Evolutionary conservation across 2,113 vertebrate genomes (phyloP).

Genomic region (Anthoscopus minutus): DNA sequence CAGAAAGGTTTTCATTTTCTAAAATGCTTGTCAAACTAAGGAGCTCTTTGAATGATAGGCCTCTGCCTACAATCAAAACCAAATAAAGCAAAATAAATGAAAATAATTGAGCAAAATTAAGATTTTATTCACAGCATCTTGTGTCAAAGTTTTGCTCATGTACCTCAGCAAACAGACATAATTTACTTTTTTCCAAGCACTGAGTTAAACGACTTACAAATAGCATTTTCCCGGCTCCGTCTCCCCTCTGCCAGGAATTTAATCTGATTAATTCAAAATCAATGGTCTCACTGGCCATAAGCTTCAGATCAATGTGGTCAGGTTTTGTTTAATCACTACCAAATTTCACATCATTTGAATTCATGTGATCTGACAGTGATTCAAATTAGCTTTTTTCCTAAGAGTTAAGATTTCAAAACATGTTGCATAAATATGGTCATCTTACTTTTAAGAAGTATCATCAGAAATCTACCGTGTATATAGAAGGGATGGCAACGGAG

Average conservation of each 20-base stretch:
- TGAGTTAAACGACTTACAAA: not conserved
- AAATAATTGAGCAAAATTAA: not conserved
- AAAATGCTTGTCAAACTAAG: not conserved
- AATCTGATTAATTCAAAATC: not conserved
- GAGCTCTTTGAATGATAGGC: not conserved
- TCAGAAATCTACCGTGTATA: not conserved
- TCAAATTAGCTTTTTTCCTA: not conserved
- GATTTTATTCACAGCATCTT: not conserved
- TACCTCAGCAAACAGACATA: not conserved
- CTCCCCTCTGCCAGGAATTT: not conserved
- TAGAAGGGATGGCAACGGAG: not conserved
- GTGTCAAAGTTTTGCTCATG: not conserved
- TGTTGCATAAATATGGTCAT: not conserved
- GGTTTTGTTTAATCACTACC: not conserved
- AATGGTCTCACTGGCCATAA: not conserved
- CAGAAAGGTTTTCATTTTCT: not conserved
- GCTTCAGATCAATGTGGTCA: not conserved
- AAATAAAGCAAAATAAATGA: not conserved
- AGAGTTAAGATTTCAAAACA: not conserved
- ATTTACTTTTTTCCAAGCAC: not conserved
- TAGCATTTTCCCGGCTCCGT: not conserved
- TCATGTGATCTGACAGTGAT: not conserved
- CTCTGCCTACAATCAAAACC: not conserved
- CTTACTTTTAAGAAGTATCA: not conserved
- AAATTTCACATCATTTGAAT: not conserved